Conservation (phyloP, 2,113 vertebrate species). For the Rattus norvegicus region DNA sequence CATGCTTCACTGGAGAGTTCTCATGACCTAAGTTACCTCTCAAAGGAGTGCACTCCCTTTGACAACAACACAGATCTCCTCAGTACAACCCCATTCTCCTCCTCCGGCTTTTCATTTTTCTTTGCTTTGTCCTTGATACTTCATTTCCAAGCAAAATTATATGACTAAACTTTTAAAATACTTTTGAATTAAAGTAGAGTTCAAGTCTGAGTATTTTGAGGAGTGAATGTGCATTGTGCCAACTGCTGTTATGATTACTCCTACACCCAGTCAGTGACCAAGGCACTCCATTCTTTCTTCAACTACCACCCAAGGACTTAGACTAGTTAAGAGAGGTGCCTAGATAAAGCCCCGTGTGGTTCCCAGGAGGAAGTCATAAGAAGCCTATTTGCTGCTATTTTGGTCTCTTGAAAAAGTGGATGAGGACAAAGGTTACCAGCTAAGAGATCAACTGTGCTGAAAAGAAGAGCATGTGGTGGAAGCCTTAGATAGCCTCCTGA, state of each 20-base stretch:
- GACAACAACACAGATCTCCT: background rate
- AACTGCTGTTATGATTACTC: background rate
- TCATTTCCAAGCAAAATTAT: slow-evolving; percentile 19
- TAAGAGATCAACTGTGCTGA: slow-evolving; percentile 5
- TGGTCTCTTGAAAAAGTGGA: background rate
- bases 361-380: background rate
- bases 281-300: background rate
- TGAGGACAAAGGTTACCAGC: background rate
- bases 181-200: background rate
- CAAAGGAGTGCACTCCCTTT: background rate
- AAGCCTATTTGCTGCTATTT: background rate
- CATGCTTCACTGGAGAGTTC: background rate
- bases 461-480: background rate
- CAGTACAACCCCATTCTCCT: background rate
- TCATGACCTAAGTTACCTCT: background rate
- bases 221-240: background rate
- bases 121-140: background rate
- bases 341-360: background rate
- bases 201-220: background rate
- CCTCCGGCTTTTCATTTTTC: background rate
- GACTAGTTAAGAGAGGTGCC: background rate
- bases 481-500: background rate
- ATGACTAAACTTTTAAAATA: background rate
- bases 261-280: background rate
- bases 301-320: background rate